Percentiles rank a stretch among this genome's conserved stretches.
phyloP scores from a whole-genome alignment of 2,113 vertebrate species.

The Trinectes maculatus region DNA sequence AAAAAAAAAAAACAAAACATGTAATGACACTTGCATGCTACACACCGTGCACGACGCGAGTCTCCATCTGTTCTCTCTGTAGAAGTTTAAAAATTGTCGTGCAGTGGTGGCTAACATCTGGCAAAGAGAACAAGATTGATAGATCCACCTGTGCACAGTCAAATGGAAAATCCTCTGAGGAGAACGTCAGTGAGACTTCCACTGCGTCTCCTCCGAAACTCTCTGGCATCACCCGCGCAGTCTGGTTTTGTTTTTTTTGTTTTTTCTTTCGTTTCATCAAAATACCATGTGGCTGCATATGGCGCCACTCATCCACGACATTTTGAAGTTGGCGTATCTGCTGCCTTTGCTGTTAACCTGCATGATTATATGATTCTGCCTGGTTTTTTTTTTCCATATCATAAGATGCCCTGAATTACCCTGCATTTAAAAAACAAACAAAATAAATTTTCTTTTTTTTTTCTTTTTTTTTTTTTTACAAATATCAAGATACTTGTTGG shows the following conservation, averaged over 20 bases:
- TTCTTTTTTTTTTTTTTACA: neutral
- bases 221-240: conserved; percentile 22
- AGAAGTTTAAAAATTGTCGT: conserved; percentile 5
- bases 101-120: conserved; percentile 77
- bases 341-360: neutral
- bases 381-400: neutral
- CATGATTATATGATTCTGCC: too few species aligned
- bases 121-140: conserved; percentile 74
- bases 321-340: neutral
- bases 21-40: neutral
- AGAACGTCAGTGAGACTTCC: conserved; percentile 55
- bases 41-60: neutral
- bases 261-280: conserved; percentile 13
- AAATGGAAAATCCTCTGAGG: conserved; percentile 66
- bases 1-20: neutral
- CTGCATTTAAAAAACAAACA: neutral
- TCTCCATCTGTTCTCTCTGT: neutral
- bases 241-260: neutral
- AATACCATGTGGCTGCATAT: conserved; percentile 26
- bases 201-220: conserved; percentile 55
- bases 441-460: neutral
- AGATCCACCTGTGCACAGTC: conserved; percentile 77
- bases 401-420: neutral
- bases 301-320: conserved; percentile 12
- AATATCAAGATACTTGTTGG: neutral